A percentile compares a stretch with the other conserved stretches of the same genome.
phyloP scores from a whole-genome alignment of 2,113 vertebrate genomes.

The Coptodon bakossiorum region DNA sequence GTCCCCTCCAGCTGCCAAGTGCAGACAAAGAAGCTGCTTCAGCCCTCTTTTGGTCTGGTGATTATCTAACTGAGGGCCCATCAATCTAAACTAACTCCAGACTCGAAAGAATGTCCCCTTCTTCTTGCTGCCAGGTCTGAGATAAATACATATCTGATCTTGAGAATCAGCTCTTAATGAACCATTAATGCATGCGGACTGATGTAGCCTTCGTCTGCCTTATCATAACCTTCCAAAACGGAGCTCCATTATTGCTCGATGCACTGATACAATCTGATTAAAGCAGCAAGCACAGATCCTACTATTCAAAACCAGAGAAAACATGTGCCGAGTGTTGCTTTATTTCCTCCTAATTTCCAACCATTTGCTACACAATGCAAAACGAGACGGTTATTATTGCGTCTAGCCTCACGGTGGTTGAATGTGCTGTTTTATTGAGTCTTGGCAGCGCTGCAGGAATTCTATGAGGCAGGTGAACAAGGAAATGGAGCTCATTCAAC shows the following conservation, averaged over 20 bases:
- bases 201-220: not conserved
- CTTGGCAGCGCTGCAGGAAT: conserved; percentile 58
- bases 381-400: conserved; percentile 49
- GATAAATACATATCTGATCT: conserved; percentile 54
- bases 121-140: conserved; percentile 24
- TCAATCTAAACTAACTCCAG: conserved; percentile 59
- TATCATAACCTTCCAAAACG: conserved; percentile 17
- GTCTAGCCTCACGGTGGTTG: conserved; percentile 36
- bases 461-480: conserved; percentile 62
- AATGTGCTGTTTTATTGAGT: conserved; percentile 48
- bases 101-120: conserved; percentile 56
- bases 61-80: conserved; percentile 59
- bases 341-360: conserved; percentile 33
- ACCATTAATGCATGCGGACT: conserved; percentile 21
- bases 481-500: conserved; percentile 60
- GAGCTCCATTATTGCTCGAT: not conserved
- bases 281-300: not conserved
- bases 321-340: not conserved
- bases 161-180: conserved; percentile 36
- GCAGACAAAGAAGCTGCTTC: conserved; percentile 64
- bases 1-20: conserved; percentile 46
- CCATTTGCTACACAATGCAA: conserved; percentile 24
- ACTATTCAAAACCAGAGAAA: not conserved
- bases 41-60: conserved; percentile 55
- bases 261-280: conserved; percentile 11